Evolutionary conservation across 2,113 vertebrate species (phyloP), one percentile per base, ranked within the genome.

Genomic region (Paracanthobrama guichenoti): DNA sequence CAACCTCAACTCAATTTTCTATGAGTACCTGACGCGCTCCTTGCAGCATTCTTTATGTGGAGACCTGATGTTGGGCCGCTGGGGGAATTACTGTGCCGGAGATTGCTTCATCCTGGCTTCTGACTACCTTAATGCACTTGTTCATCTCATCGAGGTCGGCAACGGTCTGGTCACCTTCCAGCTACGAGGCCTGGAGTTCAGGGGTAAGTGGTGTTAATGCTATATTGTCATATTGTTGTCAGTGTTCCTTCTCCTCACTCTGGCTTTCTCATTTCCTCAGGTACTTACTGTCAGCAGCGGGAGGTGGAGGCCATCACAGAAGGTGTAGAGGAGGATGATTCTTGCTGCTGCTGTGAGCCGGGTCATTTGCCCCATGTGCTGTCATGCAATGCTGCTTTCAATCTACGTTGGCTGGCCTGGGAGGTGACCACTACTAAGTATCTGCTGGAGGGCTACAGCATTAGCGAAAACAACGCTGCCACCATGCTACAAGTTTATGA

Each of bases 51-150:
- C 96, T 3, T 94, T 99, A 42, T 98, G 98, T 76, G 98, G 98
- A 35, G 98, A 99, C 92, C 93, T 99, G 80, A 90, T 95, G 88
- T 94, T 99, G 77, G 98, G 98, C 35, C 97, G 98, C 50, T 99
- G 98, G 98, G 98, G 98, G 66, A 99, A 97, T 93, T 99, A 97
- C 93, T 96, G 91, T 82, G 92, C 96, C 0, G 98, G 98, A 0
- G 98, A 99, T 89, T 99, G 98, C 88, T 99, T 99, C 93, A 99
- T 99, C 83, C 91, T 99, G 91, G 94, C 97, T n/a, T 99, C 98
- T 0, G 98, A 99, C 92, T 97, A 98, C 94, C 96, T 99, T 93
- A 99, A 99, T 16, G 98, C 98, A 62, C 95, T 99, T 50, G 96
- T 99, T 81, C 98, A 99, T 91, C 93, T 99, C 91, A 95, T 99